Conservation (phyloP, 2,888 invertebrate genomes). For the Rosalia funebris region DNA sequence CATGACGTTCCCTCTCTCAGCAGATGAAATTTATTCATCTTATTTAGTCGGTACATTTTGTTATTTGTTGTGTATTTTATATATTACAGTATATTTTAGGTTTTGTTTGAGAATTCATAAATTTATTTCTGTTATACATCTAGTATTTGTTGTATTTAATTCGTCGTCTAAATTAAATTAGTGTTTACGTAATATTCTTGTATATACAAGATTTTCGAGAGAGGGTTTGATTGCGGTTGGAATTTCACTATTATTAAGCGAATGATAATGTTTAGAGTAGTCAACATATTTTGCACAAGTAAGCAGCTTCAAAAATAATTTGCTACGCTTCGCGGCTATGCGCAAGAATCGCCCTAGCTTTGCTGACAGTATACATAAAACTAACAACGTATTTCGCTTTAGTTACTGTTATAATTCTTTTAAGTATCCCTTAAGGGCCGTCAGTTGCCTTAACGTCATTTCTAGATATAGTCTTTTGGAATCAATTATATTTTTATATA, state of each 20-base stretch:
- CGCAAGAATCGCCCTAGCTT: constrained; percentile 55
- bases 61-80: constrained; percentile 12
- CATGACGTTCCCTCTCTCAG: too few species aligned
- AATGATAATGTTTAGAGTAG: constrained; percentile 1
- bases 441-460: constrained; percentile 54
- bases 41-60: constrained; percentile 6
- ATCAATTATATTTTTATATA: constrained; percentile 58
- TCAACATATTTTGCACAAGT: constrained; percentile 22
- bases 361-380: constrained; percentile 57
- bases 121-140: constrained; percentile 4
- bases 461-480: constrained; percentile 47
- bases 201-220: background rate
- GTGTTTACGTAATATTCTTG: too few species aligned
- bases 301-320: constrained; percentile 35
- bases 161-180: background rate
- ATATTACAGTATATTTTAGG: constrained; percentile 10
- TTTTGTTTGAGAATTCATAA: constrained; percentile 4
- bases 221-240: background rate
- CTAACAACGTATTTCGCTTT: constrained; percentile 54
- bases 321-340: constrained; percentile 56
- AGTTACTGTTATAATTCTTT: constrained; percentile 54
- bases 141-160: background rate
- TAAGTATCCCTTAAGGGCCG: constrained; percentile 54
- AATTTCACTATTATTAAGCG: background rate
- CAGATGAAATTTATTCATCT: too few species aligned